phyloP scores from a whole-genome alignment of 1,140 invertebrate genomes.

The Sinonovacula constricta region DNA sequence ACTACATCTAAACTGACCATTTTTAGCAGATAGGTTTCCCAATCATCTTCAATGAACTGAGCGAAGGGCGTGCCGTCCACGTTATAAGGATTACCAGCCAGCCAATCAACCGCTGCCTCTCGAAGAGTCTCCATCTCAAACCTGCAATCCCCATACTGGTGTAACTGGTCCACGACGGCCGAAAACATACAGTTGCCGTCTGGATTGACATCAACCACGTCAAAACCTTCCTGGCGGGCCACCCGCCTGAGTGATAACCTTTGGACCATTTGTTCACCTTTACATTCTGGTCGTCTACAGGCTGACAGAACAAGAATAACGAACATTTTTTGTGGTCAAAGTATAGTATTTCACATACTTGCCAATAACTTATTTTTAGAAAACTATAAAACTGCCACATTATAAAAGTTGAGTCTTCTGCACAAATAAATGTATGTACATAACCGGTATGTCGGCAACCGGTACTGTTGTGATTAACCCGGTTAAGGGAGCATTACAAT shows the following conservation, averaged over 20 bases:
- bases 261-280: constrained; percentile 2
- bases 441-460: too few species aligned
- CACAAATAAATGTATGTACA: too few species aligned
- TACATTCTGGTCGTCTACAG: constrained; percentile 18
- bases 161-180: constrained; percentile 23
- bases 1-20: constrained; percentile 4
- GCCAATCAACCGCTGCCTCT: constrained; percentile 15
- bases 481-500: too few species aligned
- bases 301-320: too few species aligned
- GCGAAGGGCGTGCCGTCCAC: constrained; percentile 19
- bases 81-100: neutral
- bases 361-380: too few species aligned
- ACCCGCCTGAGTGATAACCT: constrained; percentile 10
- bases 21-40: constrained; percentile 14
- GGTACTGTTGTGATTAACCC: too few species aligned
- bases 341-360: too few species aligned
- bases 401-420: too few species aligned
- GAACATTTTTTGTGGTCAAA: too few species aligned
- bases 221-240: neutral
- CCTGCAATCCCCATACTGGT: constrained; percentile 9
- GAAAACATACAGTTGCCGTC: constrained; percentile 46
- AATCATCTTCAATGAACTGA: constrained; percentile 17
- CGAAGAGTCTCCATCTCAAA: neutral
- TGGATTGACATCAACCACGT: constrained; percentile 11
- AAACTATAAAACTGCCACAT: too few species aligned